A percentile compares a stretch with the other conserved stretches of the same genome.
phyloP scores from a whole-genome alignment of 2,888 invertebrate genomes.

The Mythimna albipuncta region DNA sequence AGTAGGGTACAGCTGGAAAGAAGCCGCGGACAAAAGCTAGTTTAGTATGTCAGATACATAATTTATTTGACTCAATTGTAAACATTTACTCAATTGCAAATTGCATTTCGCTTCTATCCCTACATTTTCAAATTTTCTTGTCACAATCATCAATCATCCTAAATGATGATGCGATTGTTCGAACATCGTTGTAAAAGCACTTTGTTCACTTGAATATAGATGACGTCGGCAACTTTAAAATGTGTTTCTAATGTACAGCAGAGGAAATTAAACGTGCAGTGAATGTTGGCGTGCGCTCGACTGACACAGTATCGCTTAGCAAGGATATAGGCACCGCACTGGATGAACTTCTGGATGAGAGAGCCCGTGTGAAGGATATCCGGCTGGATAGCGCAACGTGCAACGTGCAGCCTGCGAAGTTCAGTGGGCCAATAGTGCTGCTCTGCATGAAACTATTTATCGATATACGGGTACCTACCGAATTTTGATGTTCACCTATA shows the following conservation, averaged over 20 bases:
- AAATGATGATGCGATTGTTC: constrained; percentile 19
- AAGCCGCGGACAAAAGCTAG: no score
- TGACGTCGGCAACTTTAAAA: constrained; percentile 38
- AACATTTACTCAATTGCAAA: background rate
- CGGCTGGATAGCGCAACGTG: constrained; percentile 29
- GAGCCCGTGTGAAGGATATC: constrained; percentile 51
- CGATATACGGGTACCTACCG: background rate
- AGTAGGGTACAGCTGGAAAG: no score
- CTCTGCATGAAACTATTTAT: background rate
- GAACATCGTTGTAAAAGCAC: constrained; percentile 32
- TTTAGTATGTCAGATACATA: background rate
- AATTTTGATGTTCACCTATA: background rate
- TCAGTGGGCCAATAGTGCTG: constrained; percentile 32
- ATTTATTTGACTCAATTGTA: background rate
- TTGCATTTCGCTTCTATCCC: background rate
- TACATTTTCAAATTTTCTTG: constrained; percentile 5
- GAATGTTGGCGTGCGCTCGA: background rate
- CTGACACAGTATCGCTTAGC: constrained; percentile 13
- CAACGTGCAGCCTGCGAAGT: constrained; percentile 21
- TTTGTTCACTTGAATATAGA: constrained; percentile 32
- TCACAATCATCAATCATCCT: constrained; percentile 18
- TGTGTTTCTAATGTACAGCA: constrained; percentile 8
- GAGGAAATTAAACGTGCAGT: constrained; percentile 34
- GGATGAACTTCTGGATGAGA: constrained; percentile 21
- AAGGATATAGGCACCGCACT: constrained; percentile 32